Evolutionary conservation across 2,797 vertebrate species (phyloP), one percentile per base, ranked within the genome.

Genomic region (Lates japonicus): DNA sequence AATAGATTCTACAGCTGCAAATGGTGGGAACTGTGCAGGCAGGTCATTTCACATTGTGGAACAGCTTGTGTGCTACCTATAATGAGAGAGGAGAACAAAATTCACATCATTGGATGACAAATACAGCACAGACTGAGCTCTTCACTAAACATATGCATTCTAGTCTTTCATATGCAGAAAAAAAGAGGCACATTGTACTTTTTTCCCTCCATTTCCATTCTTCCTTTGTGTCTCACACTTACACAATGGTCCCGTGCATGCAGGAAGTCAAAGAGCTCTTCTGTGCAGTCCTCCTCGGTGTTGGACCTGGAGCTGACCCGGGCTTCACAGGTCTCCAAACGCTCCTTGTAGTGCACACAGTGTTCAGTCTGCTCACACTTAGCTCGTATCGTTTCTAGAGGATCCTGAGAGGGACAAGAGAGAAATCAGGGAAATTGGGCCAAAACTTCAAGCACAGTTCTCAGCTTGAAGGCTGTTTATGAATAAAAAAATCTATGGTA

Each of bases 221-320:
- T 76, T 2, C 73, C 1, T 76, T 4, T 75, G 19, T 51, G 10
- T 52, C 25, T 19, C 29, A 12, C 22, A 88, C 97, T 97, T 91
- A 98, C 97, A 25, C 98, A 99, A 88, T 98, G 97, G 90, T 98
- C 98, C 76, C 97, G 94, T 67, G 97, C 97, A 5, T 98, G 97
- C 80, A 99, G 88, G 80, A 99, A 98, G 78, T 99, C 97, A 49
- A 99, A 97, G 3, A 99, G 96, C 89, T 99, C 97, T 88, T 98
- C 97, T 0, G 97, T 97, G 87, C 98, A 99, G 5, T 97, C 95
- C 82, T 99, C 97, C 12, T 59, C 55, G 0, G 97, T 98, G 10
- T 79, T 52, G 66, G 96, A 95, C 60, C 94, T 92, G 31, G 97
- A 96, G 52, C 89, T 76, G 7, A 98, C 97, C 3, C 97, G 91